A percentile compares a stretch with the other conserved stretches of the same genome.
These are phyloP conservation scores for Dasysyrphus albostriatus DNA, from an alignment of 2,888 invertebrate genomes.

Conservation along the genomic window DNA sequence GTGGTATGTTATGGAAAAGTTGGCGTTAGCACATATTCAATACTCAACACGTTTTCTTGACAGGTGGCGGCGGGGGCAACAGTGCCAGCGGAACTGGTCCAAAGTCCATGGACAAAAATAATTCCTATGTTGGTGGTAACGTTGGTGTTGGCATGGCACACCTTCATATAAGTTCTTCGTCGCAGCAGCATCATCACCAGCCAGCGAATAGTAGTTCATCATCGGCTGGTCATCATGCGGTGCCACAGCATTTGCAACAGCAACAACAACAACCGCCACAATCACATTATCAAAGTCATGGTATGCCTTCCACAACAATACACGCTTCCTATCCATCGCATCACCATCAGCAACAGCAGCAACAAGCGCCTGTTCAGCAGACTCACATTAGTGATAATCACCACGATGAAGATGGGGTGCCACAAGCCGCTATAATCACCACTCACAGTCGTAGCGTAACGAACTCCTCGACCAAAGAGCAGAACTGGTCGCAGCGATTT, in stretches of 20 bases:
- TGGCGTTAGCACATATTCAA: conserved; percentile 73
- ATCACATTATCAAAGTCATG: conserved; percentile 80
- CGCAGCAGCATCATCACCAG: conserved; percentile 79
- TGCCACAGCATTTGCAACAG: conserved; percentile 78
- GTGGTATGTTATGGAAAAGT: conserved; percentile 75
- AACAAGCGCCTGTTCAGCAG: conserved; percentile 76
- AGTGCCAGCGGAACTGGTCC: conserved; percentile 57
- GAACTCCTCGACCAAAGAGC: conserved; percentile 77
- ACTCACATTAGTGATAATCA: conserved; percentile 63
- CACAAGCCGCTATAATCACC: conserved; percentile 53
- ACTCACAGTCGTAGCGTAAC: conserved; percentile 68
- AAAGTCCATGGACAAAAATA: conserved; percentile 79
- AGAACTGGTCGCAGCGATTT: conserved; percentile 80
- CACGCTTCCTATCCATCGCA: conserved; percentile 80
- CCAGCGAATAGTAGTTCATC: conserved; percentile 69
- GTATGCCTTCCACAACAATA: conserved; percentile 81
- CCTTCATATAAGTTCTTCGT: conserved; percentile 80
- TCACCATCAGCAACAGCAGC: conserved; percentile 78
- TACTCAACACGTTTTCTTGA: conserved; percentile 75
- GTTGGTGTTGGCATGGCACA: conserved; percentile 78
- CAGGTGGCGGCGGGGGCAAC: conserved; percentile 64
- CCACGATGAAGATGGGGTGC: conserved; percentile 60
- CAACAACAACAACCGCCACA: conserved; percentile 79
- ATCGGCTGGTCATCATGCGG: conserved; percentile 76
- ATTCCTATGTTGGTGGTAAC: conserved; percentile 78